A percentile compares a stretch with the other conserved stretches of the same genome.
phyloP scores from a whole-genome alignment of 1,140 invertebrate genomes.

The Radopholus similis region DNA sequence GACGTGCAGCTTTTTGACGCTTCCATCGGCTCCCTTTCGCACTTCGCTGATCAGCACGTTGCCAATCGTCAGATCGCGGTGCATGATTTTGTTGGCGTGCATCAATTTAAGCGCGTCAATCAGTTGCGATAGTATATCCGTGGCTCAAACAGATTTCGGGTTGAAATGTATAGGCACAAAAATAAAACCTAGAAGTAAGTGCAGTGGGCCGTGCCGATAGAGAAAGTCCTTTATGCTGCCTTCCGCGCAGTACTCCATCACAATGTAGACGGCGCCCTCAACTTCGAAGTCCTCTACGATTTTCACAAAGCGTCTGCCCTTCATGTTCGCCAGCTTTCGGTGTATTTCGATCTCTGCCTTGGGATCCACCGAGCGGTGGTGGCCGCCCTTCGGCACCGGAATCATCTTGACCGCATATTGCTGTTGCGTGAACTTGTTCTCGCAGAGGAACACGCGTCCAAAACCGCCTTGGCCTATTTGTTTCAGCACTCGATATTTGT shows the following conservation, averaged over 20 bases:
- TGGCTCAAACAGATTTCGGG: background rate
- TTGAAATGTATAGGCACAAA: background rate
- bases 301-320: constrained; percentile 6
- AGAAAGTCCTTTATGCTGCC: constrained; percentile 18
- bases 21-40: background rate
- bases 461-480: constrained; percentile 22
- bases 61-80: constrained; percentile 16
- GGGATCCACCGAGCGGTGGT: constrained; percentile 1
- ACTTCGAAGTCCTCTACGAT: constrained; percentile 1
- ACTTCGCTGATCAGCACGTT: constrained; percentile 19
- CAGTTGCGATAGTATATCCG: constrained; percentile 14
- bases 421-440: constrained; percentile 8
- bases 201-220: background rate
- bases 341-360: constrained; percentile 17
- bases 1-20: constrained; percentile 14
- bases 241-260: constrained; percentile 24
- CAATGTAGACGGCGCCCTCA: background rate
- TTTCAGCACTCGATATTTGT: background rate
- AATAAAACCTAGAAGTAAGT: too few species aligned
- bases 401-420: constrained; percentile 13
- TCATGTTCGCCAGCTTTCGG: constrained; percentile 2
- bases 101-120: constrained; percentile 15
- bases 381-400: background rate
- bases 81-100: constrained; percentile 16
- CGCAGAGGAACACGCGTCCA: constrained; percentile 13